Base-by-base conservation (phyloP, 2,113 vertebrate species). In the Gymnogyps californianus region DNA sequence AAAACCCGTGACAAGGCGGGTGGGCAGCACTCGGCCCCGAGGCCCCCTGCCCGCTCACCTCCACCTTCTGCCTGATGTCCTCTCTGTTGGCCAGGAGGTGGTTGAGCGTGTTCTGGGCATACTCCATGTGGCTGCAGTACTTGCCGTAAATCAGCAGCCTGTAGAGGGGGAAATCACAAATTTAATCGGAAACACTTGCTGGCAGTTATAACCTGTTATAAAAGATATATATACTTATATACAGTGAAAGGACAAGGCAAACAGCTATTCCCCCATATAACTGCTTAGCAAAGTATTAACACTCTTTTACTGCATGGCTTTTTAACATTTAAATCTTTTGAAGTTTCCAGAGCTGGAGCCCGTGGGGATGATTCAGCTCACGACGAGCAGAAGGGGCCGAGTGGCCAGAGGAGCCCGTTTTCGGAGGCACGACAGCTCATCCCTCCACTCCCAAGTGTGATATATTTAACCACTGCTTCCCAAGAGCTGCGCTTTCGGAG, bases 61-160 rank as follows among this genome's bases (percentile, higher is more conserved):
- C 99, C 11, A 99, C 99, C 98, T 99, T 99, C 93, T 98, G 98
- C 93, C 98, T 97, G 58, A 99, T 98, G 2, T 99, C 99, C 65
- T 99, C 99, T 26, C 99, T 97, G 61, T 98, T 98, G 70, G 98
- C 98, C 1, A 99, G 98, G 54, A 99, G 98, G 82, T 99, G 99
- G 89, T 99, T 99, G 97, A 99, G 98, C 1, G 99, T 99, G 96
- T 98, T 99, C 98, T 99, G 99, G 28, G 99, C 99, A 0, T 98
- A 99, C 49, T 99, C 99, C 99, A 99, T 99, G 97, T 98, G 99
- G 97, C 99, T 99, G 98, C 99, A 99, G 98, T 99, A 99, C 80
- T 99, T 99, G 28, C 99, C 99, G 3, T 99, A 99, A 97, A 99
- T 99, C 97, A 99, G 96, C 90, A 99, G 98, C 98, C 99, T 99